These are phyloP conservation scores for Heliconius cydno DNA, from an alignment of 2,888 invertebrate genomes.

Conservation along the genomic window DNA sequence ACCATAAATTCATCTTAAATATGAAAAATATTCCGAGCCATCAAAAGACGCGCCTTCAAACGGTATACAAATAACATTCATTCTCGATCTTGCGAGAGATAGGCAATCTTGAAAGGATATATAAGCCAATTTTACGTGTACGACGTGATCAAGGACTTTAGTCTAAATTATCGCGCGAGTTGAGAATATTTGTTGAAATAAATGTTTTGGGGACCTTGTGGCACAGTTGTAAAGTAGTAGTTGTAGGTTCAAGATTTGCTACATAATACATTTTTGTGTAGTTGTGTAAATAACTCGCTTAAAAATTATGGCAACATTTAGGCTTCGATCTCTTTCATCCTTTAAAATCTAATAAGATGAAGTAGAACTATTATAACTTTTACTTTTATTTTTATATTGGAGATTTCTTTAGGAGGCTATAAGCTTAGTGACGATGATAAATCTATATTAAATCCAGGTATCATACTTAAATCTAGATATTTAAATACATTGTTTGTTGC, in stretches of 20 bases:
- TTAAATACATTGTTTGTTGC: neutral
- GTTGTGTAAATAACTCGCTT: neutral
- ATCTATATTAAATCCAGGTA: neutral
- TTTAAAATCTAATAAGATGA: neutral
- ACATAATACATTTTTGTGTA: neutral
- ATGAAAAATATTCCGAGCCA: conserved; percentile 30
- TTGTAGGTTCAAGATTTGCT: neutral
- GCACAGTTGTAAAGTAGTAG: neutral
- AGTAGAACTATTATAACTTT: neutral
- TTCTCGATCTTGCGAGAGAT: conserved; percentile 37
- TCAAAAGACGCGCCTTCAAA: conserved; percentile 33
- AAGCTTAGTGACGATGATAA: neutral
- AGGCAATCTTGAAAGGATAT: conserved; percentile 42
- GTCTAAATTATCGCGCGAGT: conserved; percentile 36
- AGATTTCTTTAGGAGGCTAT: neutral
- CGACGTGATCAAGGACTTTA: conserved; percentile 39
- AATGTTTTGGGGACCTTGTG: neutral
- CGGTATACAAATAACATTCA: conserved; percentile 41
- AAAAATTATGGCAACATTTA: neutral
- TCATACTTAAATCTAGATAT: neutral
- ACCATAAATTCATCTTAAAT: conserved; percentile 14
- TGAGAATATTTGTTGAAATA: conserved; percentile 25
- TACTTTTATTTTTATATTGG: neutral
- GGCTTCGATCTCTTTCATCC: neutral
- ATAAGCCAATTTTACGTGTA: conserved; percentile 42